A percentile compares a stretch with the other conserved stretches of the same genome.
These are phyloP conservation scores for Pionites leucogaster DNA, from an alignment of 2,113 vertebrate genomes.

Conservation along the genomic window DNA sequence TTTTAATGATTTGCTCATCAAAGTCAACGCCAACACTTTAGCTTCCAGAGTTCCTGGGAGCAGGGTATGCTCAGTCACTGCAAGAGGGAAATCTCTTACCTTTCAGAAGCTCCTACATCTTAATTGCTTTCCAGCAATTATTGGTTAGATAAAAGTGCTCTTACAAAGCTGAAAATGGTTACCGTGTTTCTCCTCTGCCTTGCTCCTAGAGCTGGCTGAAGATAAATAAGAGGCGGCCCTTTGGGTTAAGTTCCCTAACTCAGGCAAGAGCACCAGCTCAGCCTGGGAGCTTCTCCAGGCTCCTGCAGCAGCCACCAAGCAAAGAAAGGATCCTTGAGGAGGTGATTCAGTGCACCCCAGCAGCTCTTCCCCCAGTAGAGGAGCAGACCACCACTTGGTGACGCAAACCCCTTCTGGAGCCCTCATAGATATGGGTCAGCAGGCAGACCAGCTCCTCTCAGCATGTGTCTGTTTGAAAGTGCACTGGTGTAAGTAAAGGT, in stretches of 20 bases:
- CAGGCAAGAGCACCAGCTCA: background rate
- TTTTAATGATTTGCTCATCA: background rate
- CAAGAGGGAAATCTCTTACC: background rate
- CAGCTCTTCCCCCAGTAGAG: background rate
- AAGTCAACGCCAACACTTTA: background rate
- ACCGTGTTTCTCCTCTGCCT: background rate
- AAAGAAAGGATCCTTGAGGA: background rate
- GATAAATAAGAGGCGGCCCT: background rate
- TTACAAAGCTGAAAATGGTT: background rate
- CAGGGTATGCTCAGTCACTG: background rate
- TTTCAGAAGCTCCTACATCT: background rate
- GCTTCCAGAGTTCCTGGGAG: background rate
- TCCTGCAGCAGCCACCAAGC: background rate
- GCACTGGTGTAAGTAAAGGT: slow-evolving; percentile 15
- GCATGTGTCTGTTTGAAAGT: background rate
- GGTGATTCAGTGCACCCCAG: background rate
- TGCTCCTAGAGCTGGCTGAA: background rate
- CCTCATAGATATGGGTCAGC: background rate
- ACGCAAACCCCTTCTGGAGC: background rate
- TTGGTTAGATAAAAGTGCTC: background rate
- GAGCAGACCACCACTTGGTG: background rate
- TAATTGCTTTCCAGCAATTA: background rate
- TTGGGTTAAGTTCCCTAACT: background rate
- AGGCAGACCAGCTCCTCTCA: background rate
- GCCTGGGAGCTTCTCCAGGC: background rate